Evolutionary conservation across 2,113 vertebrate species (phyloP).

Genomic region (Pagrus major): DNA sequence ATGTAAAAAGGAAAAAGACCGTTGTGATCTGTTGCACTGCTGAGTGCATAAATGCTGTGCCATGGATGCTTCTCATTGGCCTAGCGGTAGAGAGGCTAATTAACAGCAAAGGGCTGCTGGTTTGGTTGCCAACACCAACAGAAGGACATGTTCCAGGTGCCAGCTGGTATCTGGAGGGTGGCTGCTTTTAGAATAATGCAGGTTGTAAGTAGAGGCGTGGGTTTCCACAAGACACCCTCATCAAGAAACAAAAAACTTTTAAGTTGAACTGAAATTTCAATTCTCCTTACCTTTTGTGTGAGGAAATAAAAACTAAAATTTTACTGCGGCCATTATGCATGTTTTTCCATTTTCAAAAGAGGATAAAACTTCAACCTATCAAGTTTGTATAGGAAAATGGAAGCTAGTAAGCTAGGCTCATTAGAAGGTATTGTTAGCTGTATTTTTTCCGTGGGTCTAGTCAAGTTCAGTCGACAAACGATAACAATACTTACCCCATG

Average conservation of each 20-base stretch:
- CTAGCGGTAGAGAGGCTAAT: conserved; percentile 62
- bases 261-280: neutral
- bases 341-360: neutral
- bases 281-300: neutral
- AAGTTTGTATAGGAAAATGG: neutral
- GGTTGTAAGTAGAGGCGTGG: conserved; percentile 23
- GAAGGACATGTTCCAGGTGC: conserved; percentile 66
- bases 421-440: too few relatives aligned
- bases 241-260: conserved; percentile 8
- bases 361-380: neutral
- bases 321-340: neutral
- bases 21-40: conserved; percentile 44
- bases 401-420: neutral
- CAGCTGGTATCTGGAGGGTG: conserved; percentile 63
- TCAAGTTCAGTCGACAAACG: too few relatives aligned
- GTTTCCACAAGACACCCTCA: conserved; percentile 22
- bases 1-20: conserved; percentile 57
- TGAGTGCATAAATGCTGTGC: conserved; percentile 46
- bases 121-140: conserved; percentile 63
- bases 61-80: conserved; percentile 51
- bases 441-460: too few relatives aligned
- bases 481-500: neutral
- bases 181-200: conserved; percentile 65
- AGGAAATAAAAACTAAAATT: neutral
- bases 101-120: conserved; percentile 53